These are phyloP conservation scores for Drosophila equinoxialis DNA, from an alignment of 1,140 invertebrate species.

Conservation along the genomic window DNA sequence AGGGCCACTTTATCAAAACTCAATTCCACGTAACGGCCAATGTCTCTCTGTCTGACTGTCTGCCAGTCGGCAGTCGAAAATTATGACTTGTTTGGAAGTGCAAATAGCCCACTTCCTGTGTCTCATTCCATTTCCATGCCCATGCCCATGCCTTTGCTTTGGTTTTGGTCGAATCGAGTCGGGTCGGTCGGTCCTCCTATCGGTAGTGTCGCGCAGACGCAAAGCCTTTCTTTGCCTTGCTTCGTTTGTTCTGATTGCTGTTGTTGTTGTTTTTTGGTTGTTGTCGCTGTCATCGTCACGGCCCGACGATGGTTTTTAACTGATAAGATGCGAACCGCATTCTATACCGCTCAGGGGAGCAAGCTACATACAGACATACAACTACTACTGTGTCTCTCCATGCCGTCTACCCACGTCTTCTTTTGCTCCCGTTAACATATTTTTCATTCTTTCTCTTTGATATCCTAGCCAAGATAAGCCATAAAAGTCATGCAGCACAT, in stretches of 20 bases:
- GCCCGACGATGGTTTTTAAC: constrained; percentile 60
- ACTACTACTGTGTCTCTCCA: constrained; percentile 33
- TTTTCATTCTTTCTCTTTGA: constrained; percentile 3
- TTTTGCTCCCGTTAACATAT: constrained; percentile 8
- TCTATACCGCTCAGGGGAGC: background rate
- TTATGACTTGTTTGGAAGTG: constrained; percentile 81
- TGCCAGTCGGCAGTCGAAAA: constrained; percentile 59
- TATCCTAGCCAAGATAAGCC: constrained; percentile 5
- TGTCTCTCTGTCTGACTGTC: constrained; percentile 41
- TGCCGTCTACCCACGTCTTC: constrained; percentile 9
- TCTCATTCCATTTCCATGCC: constrained; percentile 25
- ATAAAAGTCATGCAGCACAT: constrained; percentile 7
- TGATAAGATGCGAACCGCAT: constrained; percentile 48
- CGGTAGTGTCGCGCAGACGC: constrained; percentile 48
- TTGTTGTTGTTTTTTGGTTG: constrained; percentile 28
- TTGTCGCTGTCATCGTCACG: constrained; percentile 67
- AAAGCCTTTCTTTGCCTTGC: constrained; percentile 25
- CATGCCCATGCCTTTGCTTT: too few relatives aligned
- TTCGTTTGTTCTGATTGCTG: constrained; percentile 51
- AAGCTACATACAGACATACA: background rate
- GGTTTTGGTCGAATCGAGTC: background rate
- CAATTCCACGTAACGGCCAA: constrained; percentile 67
- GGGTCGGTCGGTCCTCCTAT: constrained; percentile 11
- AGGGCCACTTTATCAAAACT: constrained; percentile 57
- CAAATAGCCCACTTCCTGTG: constrained; percentile 80